Evolutionary conservation across 2,888 invertebrate genomes (phyloP), one percentile per base, ranked within the genome.

Genomic region (Stegana nigrithorax): DNA sequence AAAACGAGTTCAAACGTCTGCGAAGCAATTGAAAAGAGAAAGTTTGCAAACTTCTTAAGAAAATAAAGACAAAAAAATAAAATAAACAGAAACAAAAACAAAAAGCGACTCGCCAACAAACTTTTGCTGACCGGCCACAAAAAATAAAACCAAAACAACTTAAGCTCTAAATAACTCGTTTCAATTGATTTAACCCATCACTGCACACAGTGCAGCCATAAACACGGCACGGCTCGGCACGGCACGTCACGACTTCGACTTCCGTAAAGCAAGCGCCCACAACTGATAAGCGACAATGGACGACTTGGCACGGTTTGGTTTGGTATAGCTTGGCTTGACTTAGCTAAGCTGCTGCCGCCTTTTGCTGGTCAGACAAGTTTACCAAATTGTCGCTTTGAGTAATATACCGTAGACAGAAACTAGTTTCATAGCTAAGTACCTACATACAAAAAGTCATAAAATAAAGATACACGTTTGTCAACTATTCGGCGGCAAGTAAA

Each of bases 11-110:
- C 39, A 63, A 55, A 65, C 27, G 14, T 21, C 32, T 50, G 50
- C 21, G 39, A 63, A 68, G 72, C 73, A 76, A 75, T 77, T 76
- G 75, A 71, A 77, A 76, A 70, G 76, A 76, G 76, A 76, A 76
- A 76, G 76, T 77, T n/a, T 71, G 77, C 73, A 63, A 67, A 60
- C 53, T 51, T 63, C 53, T 66, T 57, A 47, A 39, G 47, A 60
- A 25, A 60, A 12, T 29, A 25, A 45, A 39, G 25, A 7, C 36
- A 23, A 12, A 21, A 23, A 53, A 29, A 27, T 29, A 45, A 29
- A 32, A 44, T 45, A 17, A 62, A 45, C 27, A 26, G 27, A 44
- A 36, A 42, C 36, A 36, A 36, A 39, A 39, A 39, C n/a, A 39
- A 2, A n/a, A 39, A 39, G 3, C 21, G 19, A 51, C 51, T 51